These are phyloP conservation scores for Menura novaehollandiae DNA, from an alignment of 2,113 vertebrate species.

Conservation along the genomic window DNA sequence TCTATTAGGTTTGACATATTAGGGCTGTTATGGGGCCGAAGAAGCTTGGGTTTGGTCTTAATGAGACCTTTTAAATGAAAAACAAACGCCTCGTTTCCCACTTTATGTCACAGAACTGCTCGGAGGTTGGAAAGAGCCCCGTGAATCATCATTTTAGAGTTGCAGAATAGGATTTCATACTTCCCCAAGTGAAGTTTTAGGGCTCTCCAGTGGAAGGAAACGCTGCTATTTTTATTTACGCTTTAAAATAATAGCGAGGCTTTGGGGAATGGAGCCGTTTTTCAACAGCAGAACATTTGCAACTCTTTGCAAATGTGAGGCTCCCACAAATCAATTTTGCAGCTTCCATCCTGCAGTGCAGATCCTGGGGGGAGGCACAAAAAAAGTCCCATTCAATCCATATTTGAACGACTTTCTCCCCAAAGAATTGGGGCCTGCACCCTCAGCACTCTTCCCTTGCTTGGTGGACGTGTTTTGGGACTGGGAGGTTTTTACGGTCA, in stretches of 20 bases:
- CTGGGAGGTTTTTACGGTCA: not conserved
- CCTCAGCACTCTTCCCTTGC: fast-evolving
- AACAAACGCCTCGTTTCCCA: not conserved
- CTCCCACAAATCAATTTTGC: not conserved
- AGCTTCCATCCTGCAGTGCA: not conserved
- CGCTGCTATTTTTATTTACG: constrained; percentile 4
- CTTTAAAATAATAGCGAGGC: not conserved
- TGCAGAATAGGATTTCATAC: not conserved
- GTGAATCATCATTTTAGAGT: not conserved
- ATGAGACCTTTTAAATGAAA: constrained; percentile 27
- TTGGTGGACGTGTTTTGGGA: not conserved
- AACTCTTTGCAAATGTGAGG: not conserved
- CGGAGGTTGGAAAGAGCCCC: not conserved
- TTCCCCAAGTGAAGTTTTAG: not conserved
- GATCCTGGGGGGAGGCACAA: not conserved
- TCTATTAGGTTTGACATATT: not conserved
- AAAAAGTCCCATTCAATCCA: not conserved
- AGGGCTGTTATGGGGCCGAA: not conserved
- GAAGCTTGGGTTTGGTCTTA: not conserved
- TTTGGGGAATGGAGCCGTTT: not conserved
- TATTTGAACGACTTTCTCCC: not conserved
- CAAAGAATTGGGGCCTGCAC: fast-evolving
- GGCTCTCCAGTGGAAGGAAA: not conserved
- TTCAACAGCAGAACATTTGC: not conserved
- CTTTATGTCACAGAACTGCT: not conserved